A percentile compares a stretch with the other conserved stretches of the same genome.
These are phyloP conservation scores for Clistopyga incitator DNA, from an alignment of 2,888 invertebrate genomes.

Conservation along the genomic window DNA sequence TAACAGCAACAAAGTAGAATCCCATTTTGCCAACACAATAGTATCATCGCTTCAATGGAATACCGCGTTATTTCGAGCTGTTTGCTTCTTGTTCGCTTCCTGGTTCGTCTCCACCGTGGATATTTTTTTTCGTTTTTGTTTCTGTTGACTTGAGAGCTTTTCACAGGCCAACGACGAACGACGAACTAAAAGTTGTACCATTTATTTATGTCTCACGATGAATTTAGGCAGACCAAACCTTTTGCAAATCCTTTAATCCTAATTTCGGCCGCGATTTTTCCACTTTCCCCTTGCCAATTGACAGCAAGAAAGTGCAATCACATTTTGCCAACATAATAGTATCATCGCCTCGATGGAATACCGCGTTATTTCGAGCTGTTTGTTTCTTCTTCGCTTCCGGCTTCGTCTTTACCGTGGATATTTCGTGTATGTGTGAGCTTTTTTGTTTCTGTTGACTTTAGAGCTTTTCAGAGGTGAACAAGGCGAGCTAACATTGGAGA, in stretches of 20 bases:
- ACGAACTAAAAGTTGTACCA: too few species aligned
- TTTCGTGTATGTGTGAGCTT: too few species aligned
- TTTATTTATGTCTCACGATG: too few species aligned
- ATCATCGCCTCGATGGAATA: background rate
- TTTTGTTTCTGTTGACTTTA: background rate
- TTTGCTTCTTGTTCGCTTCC: slow-evolving; percentile 19
- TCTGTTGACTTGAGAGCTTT: background rate
- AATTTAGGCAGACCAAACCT: too few species aligned
- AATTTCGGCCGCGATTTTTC: too few species aligned
- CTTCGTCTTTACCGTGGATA: background rate
- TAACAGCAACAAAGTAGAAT: too few species aligned
- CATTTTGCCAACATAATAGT: background rate
- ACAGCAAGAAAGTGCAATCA: too few species aligned
- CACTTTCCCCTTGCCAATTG: too few species aligned
- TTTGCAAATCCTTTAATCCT: too few species aligned
- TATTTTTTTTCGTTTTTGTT: background rate
- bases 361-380: slow-evolving; percentile 3
- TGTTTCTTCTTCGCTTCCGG: slow-evolving; percentile 8
- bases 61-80: background rate
- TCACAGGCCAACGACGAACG: slow-evolving; percentile 15
- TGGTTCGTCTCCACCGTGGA: background rate
- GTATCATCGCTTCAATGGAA: background rate
- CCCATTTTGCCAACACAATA: background rate
- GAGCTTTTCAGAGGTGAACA: slow-evolving; percentile 23
- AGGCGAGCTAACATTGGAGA: background rate